Evolutionary conservation across 2,888 invertebrate genomes (phyloP).

Genomic region (Zootermopsis nevadensis): DNA sequence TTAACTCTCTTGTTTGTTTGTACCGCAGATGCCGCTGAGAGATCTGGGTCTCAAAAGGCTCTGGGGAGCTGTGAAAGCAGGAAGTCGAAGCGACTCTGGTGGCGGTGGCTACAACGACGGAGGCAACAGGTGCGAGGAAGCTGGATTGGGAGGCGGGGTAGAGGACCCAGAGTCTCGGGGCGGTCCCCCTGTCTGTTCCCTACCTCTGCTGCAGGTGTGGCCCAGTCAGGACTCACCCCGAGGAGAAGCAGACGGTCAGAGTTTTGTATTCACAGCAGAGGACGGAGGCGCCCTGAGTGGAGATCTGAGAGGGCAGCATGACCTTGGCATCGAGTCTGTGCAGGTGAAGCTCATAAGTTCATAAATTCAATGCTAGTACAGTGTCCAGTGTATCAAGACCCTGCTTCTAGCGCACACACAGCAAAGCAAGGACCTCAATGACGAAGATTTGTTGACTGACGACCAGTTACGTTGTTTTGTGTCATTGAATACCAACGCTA

Average conservation of each 20-base stretch:
- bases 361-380: not conserved
- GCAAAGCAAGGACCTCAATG: too few species aligned
- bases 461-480: too few species aligned
- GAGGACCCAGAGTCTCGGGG: constrained; percentile 40
- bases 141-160: constrained; percentile 18
- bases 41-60: constrained; percentile 62
- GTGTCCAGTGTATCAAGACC: too few species aligned
- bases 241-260: constrained; percentile 71
- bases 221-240: constrained; percentile 77
- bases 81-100: not conserved
- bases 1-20: too few species aligned
- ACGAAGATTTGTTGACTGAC: too few species aligned
- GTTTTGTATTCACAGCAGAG: constrained; percentile 73
- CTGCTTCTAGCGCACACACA: too few species aligned
- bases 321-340: constrained; percentile 79
- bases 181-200: constrained; percentile 54
- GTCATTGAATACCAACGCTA: too few species aligned
- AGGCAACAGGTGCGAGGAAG: constrained; percentile 41
- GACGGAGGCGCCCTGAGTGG: constrained; percentile 53
- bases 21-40: too few species aligned
- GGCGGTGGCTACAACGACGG: constrained; percentile 54
- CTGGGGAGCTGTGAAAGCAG: constrained; percentile 55
- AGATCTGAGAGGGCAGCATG: constrained; percentile 59
- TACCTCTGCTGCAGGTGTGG: constrained; percentile 71
- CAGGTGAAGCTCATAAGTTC: constrained; percentile 65